phyloP scores from a whole-genome alignment of 2,888 invertebrate species.

The Netelia inedita region DNA sequence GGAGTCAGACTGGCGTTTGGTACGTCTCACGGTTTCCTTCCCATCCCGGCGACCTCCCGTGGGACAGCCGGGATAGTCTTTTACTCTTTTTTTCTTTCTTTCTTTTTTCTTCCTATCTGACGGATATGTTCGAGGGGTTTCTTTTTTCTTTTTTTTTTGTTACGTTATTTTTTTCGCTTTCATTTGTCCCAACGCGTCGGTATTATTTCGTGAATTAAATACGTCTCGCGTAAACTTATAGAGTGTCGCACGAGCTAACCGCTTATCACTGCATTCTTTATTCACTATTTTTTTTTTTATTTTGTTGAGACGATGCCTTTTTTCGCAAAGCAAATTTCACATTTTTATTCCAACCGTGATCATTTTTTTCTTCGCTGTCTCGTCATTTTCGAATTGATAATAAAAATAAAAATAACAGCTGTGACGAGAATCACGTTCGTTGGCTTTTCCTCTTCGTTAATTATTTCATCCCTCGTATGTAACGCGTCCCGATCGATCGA shows the following conservation, averaged over 20 bases:
- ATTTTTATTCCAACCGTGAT: too few species aligned
- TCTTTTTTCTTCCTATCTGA: slow-evolving; percentile 27
- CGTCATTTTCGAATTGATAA: too few species aligned
- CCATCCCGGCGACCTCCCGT: slow-evolving; percentile 40
- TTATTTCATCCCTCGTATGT: slow-evolving; percentile 18
- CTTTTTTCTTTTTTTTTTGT: slow-evolving; percentile 17
- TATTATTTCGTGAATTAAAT: slow-evolving; percentile 51
- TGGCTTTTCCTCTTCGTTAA: background rate
- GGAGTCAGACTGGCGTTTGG: slow-evolving; percentile 30
- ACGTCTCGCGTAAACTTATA: background rate
- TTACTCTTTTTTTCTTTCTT: background rate
- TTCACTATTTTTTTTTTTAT: slow-evolving; percentile 23
- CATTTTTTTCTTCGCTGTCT: too few species aligned
- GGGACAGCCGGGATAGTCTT: slow-evolving; percentile 37
- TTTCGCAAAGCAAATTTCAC: background rate
- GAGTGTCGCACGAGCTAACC: background rate
- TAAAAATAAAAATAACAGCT: too few species aligned
- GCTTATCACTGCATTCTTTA: slow-evolving; percentile 8
- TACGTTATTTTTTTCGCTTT: background rate
- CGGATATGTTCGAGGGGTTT: slow-evolving; percentile 11
- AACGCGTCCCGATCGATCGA: slow-evolving; percentile 82
- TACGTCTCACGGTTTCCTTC: slow-evolving; percentile 18
- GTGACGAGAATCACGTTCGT: too few species aligned
- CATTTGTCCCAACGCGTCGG: slow-evolving; percentile 5
- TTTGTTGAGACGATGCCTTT: background rate